These are phyloP conservation scores for Drosophila orosa DNA, from an alignment of 1,140 invertebrate genomes.

Conservation along the genomic window DNA sequence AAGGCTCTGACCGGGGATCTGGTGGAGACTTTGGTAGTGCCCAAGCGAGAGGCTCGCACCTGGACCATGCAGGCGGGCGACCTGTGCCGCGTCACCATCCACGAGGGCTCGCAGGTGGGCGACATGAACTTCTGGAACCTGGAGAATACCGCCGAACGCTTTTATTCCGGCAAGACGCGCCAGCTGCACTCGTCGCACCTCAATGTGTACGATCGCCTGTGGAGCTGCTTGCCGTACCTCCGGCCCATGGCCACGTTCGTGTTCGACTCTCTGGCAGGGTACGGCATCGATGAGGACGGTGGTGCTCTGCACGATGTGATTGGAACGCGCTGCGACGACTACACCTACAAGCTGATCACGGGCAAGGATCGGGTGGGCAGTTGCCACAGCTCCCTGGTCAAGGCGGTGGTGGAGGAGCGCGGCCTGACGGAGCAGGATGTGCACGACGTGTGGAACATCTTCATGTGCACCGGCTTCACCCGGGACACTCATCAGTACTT, in stretches of 20 bases:
- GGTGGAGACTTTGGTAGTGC: constrained; percentile 74
- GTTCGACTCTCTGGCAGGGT: constrained; percentile 83
- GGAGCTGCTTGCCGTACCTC: constrained; percentile 85
- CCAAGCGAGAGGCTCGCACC: constrained; percentile 81
- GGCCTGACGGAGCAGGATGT: constrained; percentile 85
- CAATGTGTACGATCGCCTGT: constrained; percentile 84
- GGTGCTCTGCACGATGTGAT: constrained; percentile 85
- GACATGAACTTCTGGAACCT: constrained; percentile 85
- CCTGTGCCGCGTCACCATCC: constrained; percentile 82
- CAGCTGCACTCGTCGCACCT: constrained; percentile 85
- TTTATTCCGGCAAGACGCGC: constrained; percentile 85
- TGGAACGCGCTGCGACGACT: constrained; percentile 85
- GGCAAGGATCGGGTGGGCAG: constrained; percentile 83
- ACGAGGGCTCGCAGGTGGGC: constrained; percentile 84
- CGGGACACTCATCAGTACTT: constrained; percentile 85
- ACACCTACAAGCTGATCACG: constrained; percentile 85
- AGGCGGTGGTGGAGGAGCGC: constrained; percentile 83
- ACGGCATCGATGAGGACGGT: constrained; percentile 85
- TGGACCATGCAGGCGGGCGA: constrained; percentile 84
- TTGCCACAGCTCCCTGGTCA: constrained; percentile 85
- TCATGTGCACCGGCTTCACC: constrained; percentile 85
- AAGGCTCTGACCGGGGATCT: constrained; percentile 71
- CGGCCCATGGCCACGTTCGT: constrained; percentile 85
- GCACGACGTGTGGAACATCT: constrained; percentile 86
- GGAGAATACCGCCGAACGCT: constrained; percentile 84